phyloP scores from a whole-genome alignment of 92 coral and sea anemone genomes.

The Galaxea fascicularis region DNA sequence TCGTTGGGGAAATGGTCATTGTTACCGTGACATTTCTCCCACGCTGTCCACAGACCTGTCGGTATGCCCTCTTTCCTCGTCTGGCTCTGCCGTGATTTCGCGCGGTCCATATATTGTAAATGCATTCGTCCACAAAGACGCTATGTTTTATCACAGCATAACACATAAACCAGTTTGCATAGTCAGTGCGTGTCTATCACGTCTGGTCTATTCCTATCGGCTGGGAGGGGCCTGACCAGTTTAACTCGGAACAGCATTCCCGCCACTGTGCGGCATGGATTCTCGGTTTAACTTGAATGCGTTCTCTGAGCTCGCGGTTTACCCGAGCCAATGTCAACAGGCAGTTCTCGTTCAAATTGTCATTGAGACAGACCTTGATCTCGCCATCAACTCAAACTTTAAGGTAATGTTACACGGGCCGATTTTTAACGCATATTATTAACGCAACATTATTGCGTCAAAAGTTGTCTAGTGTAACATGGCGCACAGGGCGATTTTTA shows the following conservation, averaged over 20 bases:
- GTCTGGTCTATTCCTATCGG: constrained; percentile 65
- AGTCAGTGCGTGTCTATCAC: constrained; percentile 43
- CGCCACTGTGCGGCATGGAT: constrained; percentile 57
- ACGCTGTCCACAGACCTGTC: constrained; percentile 70
- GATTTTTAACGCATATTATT: no score
- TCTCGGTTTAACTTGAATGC: constrained; percentile 53
- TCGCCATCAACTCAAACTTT: constrained; percentile 63
- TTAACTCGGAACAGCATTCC: constrained; percentile 66
- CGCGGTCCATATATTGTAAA: constrained; percentile 70
- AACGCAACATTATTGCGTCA: no score
- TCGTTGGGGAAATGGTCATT: constrained; percentile 17
- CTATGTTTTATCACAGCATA: constrained; percentile 39
- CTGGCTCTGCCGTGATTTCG: constrained; percentile 68
- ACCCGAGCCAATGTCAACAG: constrained; percentile 51
- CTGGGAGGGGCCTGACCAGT: constrained; percentile 58
- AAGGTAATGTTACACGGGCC: no score
- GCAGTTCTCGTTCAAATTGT: constrained; percentile 67
- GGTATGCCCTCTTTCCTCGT: constrained; percentile 58
- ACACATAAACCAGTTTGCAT: constrained; percentile 66
- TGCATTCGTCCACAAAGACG: constrained; percentile 53
- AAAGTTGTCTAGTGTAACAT: no score
- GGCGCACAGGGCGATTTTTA: no score
- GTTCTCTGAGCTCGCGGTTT: constrained; percentile 57
- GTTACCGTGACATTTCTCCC: constrained; percentile 66
- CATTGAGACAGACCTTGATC: constrained; percentile 59